Percentiles rank a stretch among this genome's conserved stretches.
Evolutionary conservation across 2,113 vertebrate species (phyloP).

Genomic region (Spheniscus mendiculus): DNA sequence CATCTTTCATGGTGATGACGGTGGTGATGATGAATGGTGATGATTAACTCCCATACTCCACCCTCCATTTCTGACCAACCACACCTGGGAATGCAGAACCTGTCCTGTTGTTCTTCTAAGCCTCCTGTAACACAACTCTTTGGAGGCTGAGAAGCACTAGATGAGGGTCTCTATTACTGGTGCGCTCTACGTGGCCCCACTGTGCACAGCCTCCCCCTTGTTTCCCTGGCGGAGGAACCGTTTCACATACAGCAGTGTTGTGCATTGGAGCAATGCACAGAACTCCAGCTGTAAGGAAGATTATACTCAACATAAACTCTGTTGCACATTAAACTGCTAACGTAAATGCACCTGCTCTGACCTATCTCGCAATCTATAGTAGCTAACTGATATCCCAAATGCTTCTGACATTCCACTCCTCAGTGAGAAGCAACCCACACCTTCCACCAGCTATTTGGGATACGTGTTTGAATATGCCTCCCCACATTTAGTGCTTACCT

Average conservation of each 20-base stretch:
- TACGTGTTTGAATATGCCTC: rapidly evolving
- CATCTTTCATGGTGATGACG: not conserved
- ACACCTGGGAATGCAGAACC: not conserved
- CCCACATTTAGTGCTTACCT: not conserved
- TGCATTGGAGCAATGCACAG: not conserved
- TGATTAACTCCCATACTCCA: not conserved
- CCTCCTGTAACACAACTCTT: not conserved
- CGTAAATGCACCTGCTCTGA: not conserved
- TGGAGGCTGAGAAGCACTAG: not conserved
- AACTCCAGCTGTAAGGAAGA: not conserved
- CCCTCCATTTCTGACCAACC: not conserved
- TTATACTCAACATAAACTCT: not conserved
- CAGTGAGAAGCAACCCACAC: not conserved
- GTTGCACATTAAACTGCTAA: not conserved
- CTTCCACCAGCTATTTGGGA: not conserved
- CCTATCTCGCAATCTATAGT: not conserved
- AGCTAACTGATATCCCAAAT: not conserved
- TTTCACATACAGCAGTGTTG: not conserved
- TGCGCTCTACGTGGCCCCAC: not conserved
- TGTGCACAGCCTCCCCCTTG: not conserved
- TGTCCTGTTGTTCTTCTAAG: not conserved
- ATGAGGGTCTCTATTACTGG: not conserved
- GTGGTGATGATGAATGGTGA: not conserved
- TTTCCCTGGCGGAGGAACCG: not conserved
- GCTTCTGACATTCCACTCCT: not conserved